These are phyloP conservation scores for Pollenia angustigena DNA, from an alignment of 2,888 invertebrate species.

Conservation along the genomic window DNA sequence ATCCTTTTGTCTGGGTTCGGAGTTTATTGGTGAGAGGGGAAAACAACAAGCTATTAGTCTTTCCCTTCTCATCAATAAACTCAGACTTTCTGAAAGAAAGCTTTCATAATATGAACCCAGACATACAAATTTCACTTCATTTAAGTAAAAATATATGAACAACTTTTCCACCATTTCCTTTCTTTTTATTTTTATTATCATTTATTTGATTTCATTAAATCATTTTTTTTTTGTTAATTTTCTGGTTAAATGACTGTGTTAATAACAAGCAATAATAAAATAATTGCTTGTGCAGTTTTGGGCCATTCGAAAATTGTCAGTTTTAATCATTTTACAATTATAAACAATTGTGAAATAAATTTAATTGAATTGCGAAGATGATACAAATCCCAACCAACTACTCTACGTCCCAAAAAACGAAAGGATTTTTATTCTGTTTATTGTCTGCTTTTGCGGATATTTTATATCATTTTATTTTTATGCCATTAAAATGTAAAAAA, in stretches of 20 bases:
- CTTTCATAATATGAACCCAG: too few species aligned
- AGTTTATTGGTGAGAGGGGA: too few species aligned
- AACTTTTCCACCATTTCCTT: constrained; percentile 9
- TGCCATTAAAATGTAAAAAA: constrained; percentile 55
- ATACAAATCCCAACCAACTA: constrained; percentile 55
- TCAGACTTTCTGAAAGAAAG: too few species aligned
- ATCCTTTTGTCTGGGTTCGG: too few species aligned
- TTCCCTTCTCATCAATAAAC: too few species aligned
- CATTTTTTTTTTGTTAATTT: constrained; percentile 50
- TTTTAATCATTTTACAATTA: constrained; percentile 72
- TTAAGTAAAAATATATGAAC: constrained; percentile 19
- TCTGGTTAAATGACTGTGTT: constrained; percentile 73
- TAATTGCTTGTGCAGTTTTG: constrained; percentile 70
- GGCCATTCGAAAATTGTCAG: constrained; percentile 68
- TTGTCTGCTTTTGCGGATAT: constrained; percentile 68
- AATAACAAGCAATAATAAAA: constrained; percentile 71
- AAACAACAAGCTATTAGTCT: too few species aligned
- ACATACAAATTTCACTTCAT: background rate
- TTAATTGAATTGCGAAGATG: constrained; percentile 69
- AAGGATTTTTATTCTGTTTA: constrained; percentile 67
- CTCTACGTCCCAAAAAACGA: constrained; percentile 31
- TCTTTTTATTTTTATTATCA: constrained; percentile 8
- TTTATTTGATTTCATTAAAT: constrained; percentile 40
- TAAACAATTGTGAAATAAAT: constrained; percentile 73
- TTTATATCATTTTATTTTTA: constrained; percentile 64